Conservation (phyloP, 1,140 invertebrate species). For the Achroia grisella region DNA sequence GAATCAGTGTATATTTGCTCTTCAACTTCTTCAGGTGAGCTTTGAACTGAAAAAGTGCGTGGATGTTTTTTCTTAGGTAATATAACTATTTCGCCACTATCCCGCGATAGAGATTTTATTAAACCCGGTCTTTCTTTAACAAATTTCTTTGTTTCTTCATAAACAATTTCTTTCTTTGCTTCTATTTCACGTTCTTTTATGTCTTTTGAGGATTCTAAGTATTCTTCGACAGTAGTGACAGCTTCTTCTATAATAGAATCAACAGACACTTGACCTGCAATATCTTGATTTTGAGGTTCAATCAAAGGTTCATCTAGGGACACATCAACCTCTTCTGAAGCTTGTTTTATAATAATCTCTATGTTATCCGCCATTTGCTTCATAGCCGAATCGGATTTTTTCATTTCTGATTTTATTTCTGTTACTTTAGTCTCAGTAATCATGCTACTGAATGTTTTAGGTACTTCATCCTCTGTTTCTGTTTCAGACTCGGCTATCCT, state of each 20-base stretch:
- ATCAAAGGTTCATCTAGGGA: slow-evolving; percentile 49
- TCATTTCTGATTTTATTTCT: slow-evolving; percentile 32
- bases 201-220: slow-evolving; percentile 40
- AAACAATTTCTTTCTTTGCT: slow-evolving; percentile 27
- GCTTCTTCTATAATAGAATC: slow-evolving; percentile 65
- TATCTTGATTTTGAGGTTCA: slow-evolving; percentile 28
- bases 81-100: slow-evolving; percentile 62
- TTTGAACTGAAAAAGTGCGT: slow-evolving; percentile 69
- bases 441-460: slow-evolving; percentile 15
- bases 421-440: slow-evolving; percentile 11
- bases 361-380: slow-evolving; percentile 70
- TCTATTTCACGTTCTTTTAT: slow-evolving; percentile 26
- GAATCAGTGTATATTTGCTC: slow-evolving; percentile 73
- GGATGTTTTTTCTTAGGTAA: slow-evolving; percentile 64
- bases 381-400: slow-evolving; percentile 67
- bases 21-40: slow-evolving; percentile 71
- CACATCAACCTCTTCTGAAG: slow-evolving; percentile 59
- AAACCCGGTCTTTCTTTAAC: slow-evolving; percentile 50
- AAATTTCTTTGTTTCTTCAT: slow-evolving; percentile 38
- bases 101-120: slow-evolving; percentile 58
- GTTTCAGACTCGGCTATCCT: slow-evolving; percentile 61
- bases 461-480: slow-evolving; percentile 53
- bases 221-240: slow-evolving; percentile 55
- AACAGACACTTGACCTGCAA: slow-evolving; percentile 50
- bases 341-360: slow-evolving; percentile 70